These are phyloP conservation scores for Meteorus cinctellus DNA, from an alignment of 2,888 invertebrate species.

Conservation along the genomic window DNA sequence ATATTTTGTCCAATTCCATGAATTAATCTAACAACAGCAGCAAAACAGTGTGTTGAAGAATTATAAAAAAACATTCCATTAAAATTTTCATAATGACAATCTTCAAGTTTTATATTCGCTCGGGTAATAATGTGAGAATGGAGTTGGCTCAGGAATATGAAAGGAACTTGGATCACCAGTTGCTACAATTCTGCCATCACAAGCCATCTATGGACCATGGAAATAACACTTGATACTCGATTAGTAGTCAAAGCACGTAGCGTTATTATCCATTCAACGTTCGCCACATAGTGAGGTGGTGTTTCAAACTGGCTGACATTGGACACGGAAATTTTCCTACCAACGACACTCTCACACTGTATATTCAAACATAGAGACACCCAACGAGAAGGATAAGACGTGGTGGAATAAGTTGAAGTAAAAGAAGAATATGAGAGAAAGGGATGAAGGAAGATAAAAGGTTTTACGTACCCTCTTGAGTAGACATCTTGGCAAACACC, in stretches of 20 bases:
- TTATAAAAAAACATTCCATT: too few relatives aligned
- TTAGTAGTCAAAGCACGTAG: slow-evolving; percentile 68
- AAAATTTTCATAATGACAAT: too few relatives aligned
- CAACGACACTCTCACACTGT: slow-evolving; percentile 21
- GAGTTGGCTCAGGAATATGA: slow-evolving; percentile 7
- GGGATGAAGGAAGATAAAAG: not conserved
- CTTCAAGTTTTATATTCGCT: not conserved
- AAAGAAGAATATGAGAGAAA: not conserved
- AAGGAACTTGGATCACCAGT: slow-evolving; percentile 5
- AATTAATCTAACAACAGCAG: too few relatives aligned
- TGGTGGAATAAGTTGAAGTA: not conserved
- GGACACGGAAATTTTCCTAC: slow-evolving; percentile 24
- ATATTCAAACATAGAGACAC: not conserved
- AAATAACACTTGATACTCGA: slow-evolving; percentile 60
- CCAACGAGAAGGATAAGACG: not conserved
- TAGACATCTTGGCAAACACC: not conserved
- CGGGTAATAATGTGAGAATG: not conserved
- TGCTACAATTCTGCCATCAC: slow-evolving; percentile 43
- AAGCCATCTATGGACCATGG: slow-evolving; percentile 27
- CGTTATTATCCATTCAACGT: slow-evolving; percentile 67
- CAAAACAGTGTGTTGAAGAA: too few relatives aligned
- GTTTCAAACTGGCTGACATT: slow-evolving; percentile 17
- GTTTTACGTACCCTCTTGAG: not conserved
- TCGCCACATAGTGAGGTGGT: not conserved
- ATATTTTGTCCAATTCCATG: too few relatives aligned